These are phyloP conservation scores for Eristalis intricaria DNA, from an alignment of 2,888 invertebrate species.

Conservation along the genomic window DNA sequence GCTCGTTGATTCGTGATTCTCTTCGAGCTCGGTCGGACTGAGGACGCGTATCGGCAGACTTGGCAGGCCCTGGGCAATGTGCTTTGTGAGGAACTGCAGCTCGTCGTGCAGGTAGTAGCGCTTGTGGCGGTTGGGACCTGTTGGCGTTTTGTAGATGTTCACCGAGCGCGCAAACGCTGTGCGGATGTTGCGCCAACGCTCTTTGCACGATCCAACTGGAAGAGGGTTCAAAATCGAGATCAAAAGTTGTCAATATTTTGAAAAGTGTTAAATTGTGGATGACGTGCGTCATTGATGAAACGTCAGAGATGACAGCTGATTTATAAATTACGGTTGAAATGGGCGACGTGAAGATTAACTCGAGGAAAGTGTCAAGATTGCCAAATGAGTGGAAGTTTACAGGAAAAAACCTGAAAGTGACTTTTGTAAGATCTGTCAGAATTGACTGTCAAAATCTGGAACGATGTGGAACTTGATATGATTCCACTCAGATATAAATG, in stretches of 20 bases:
- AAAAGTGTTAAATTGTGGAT: background rate
- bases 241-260: background rate
- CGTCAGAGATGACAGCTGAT: too few species aligned
- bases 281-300: too few species aligned
- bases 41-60: slow-evolving; percentile 55
- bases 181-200: slow-evolving; percentile 80
- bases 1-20: background rate
- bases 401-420: too few species aligned
- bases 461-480: too few species aligned
- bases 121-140: slow-evolving; percentile 74
- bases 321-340: too few species aligned
- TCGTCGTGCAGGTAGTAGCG: slow-evolving; percentile 75
- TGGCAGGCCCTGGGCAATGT: slow-evolving; percentile 74
- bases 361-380: too few species aligned
- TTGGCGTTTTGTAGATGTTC: slow-evolving; percentile 75
- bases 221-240: slow-evolving; percentile 3
- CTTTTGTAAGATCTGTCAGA: too few species aligned
- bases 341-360: too few species aligned
- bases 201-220: slow-evolving; percentile 77
- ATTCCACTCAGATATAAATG: too few species aligned
- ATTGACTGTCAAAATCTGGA: too few species aligned
- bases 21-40: slow-evolving; percentile 36
- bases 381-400: too few species aligned
- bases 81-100: slow-evolving; percentile 75
- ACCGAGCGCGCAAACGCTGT: slow-evolving; percentile 79